Evolutionary conservation across 2,888 invertebrate species (phyloP).

Genomic region (Apamea crenata): DNA sequence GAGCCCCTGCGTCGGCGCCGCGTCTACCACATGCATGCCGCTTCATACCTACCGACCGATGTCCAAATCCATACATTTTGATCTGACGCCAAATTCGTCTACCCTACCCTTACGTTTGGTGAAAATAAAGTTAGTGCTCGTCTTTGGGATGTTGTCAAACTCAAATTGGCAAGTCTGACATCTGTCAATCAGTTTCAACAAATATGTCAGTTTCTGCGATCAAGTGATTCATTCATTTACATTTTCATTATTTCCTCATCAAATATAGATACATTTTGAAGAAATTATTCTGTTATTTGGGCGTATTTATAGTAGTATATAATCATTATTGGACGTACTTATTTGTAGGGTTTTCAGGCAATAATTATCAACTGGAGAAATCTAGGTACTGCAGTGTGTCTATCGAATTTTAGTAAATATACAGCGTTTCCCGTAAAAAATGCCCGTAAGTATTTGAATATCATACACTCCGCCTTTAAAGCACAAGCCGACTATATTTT

Average conservation of each 20-base stretch:
- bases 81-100: no score
- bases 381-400: conserved; percentile 6
- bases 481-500: not conserved
- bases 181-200: not conserved
- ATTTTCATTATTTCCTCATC: conserved; percentile 34
- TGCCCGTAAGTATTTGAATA: conserved; percentile 43
- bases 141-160: no score
- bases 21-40: no score
- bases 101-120: no score
- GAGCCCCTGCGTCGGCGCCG: no score
- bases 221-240: conserved; percentile 45
- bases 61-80: no score
- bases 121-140: not conserved
- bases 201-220: conserved; percentile 7
- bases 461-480: not conserved
- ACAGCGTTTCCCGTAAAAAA: conserved; percentile 25
- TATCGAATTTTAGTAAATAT: conserved; percentile 15
- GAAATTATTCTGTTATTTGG: not conserved
- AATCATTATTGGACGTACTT: not conserved
- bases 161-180: not conserved
- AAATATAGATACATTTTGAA: not conserved
- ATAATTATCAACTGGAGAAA: not conserved
- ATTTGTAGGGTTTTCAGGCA: not conserved
- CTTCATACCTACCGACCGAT: no score
- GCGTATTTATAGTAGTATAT: not conserved